Percentiles rank a stretch among this genome's conserved stretches.
These are phyloP conservation scores for Eonycteris spelaea DNA, from an alignment of 2,113 vertebrate genomes.

Conservation along the genomic window DNA sequence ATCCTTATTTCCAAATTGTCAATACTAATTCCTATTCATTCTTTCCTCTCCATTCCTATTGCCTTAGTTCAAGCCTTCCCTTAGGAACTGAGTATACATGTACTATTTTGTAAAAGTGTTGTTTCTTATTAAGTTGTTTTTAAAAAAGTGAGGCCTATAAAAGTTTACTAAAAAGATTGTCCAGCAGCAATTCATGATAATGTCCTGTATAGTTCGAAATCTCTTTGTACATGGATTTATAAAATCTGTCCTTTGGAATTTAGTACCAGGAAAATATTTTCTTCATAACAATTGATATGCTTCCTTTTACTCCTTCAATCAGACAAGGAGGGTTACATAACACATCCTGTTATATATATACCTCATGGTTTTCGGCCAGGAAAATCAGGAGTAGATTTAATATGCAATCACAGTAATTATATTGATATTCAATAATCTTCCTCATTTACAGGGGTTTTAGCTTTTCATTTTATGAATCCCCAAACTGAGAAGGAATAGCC, in stretches of 20 bases:
- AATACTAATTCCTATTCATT: background rate
- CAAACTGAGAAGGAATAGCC: background rate
- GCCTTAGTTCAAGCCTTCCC: background rate
- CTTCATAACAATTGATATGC: background rate
- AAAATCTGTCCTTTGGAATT: constrained; percentile 16
- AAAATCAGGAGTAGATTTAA: background rate
- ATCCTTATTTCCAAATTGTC: background rate
- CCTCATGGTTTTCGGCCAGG: background rate
- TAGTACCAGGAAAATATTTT: background rate
- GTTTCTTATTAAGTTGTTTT: background rate
- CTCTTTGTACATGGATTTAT: background rate
- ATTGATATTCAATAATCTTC: background rate
- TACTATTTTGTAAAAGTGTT: background rate
- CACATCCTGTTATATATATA: constrained; percentile 22
- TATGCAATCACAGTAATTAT: background rate
- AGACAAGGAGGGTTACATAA: constrained; percentile 7
- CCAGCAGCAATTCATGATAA: background rate
- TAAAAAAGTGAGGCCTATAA: background rate
- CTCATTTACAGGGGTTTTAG: background rate
- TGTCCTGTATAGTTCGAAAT: background rate
- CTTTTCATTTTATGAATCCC: background rate
- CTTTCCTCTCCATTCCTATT: background rate
- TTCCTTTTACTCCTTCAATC: constrained; percentile 10
- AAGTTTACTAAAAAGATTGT: background rate
- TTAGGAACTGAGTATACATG: background rate